A percentile compares a stretch with the other conserved stretches of the same genome.
These are phyloP conservation scores for Burhinus bistriatus DNA, from an alignment of 2,113 vertebrate genomes.

Conservation along the genomic window DNA sequence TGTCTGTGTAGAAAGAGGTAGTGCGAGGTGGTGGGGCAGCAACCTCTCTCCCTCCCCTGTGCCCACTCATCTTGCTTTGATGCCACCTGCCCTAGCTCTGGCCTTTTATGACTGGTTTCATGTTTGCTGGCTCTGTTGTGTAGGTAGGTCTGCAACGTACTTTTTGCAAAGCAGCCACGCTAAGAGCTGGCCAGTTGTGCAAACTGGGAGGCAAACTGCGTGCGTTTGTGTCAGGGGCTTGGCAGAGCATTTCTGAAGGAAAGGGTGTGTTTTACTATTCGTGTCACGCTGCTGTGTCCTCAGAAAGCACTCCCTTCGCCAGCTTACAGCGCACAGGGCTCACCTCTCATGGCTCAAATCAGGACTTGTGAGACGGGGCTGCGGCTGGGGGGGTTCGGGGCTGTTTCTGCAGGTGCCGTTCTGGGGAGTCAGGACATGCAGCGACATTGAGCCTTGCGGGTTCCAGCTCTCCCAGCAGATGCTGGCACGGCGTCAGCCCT, in stretches of 20 bases:
- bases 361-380: neutral
- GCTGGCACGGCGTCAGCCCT: neutral
- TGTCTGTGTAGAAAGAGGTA: neutral
- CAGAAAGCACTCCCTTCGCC: neutral
- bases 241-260: neutral
- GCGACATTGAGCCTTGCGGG: rapidly evolving
- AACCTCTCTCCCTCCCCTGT: too few relatives aligned
- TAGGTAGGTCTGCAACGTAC: neutral
- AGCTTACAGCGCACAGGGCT: neutral
- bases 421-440: too few relatives aligned
- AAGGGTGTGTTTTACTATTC: neutral
- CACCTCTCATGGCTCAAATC: neutral
- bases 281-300: neutral
- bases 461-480: neutral
- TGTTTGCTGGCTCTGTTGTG: neutral
- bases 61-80: neutral
- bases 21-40: neutral
- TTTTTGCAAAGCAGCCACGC: neutral
- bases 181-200: neutral
- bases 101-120: neutral
- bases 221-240: rapidly evolving
- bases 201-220: neutral
- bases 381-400: neutral
- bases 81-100: neutral
- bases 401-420: rapidly evolving